phyloP scores from a whole-genome alignment of 2,888 invertebrate genomes.

The Vesta saturnalis region DNA sequence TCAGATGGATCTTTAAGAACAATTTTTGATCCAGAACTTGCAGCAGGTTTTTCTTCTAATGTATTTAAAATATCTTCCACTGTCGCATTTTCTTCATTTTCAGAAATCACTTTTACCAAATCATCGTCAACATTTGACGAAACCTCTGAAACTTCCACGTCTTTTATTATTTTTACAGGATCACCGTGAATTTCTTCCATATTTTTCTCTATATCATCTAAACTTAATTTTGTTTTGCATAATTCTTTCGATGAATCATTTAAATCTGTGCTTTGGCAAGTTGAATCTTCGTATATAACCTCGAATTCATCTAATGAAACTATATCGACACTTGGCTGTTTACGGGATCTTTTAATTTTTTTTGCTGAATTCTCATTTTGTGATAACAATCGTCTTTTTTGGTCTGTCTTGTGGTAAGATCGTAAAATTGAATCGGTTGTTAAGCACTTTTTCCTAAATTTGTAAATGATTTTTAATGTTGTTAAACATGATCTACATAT shows the following conservation, averaged over 20 bases:
- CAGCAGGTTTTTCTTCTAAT: conserved; percentile 21
- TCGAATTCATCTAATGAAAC: conserved; percentile 19
- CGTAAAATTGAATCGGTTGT: conserved; percentile 39
- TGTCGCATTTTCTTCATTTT: neutral
- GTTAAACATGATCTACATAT: conserved; percentile 52
- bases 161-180: neutral
- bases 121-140: neutral
- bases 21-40: neutral
- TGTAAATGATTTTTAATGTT: conserved; percentile 47
- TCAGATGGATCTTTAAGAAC: neutral
- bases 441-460: conserved; percentile 52
- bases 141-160: neutral
- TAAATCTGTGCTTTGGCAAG: neutral
- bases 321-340: neutral
- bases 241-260: neutral
- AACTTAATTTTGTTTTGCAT: neutral
- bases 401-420: neutral
- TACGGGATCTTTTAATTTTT: neutral
- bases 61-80: conserved; percentile 30
- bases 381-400: conserved; percentile 28
- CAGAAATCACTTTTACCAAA: neutral
- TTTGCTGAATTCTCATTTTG: neutral
- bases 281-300: conserved; percentile 17
- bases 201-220: conserved; percentile 39
- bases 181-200: conserved; percentile 36